Evolutionary conservation across 1,140 invertebrate genomes (phyloP).

Genomic region (Triops longicaudatus): DNA sequence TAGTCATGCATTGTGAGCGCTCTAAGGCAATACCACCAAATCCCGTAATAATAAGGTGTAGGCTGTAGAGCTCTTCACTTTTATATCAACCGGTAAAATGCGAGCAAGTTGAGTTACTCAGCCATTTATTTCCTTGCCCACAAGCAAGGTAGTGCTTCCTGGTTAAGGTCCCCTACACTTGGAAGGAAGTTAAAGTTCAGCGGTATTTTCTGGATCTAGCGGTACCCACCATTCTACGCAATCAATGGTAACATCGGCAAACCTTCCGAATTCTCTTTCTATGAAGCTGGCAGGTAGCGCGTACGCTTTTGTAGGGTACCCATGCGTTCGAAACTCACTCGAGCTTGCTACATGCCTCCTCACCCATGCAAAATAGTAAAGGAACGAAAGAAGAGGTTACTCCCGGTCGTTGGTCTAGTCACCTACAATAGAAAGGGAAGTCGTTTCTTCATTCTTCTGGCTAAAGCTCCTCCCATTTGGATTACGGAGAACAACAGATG

Average conservation of each 20-base stretch:
- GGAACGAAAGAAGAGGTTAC: not conserved
- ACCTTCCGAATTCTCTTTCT: constrained; percentile 4
- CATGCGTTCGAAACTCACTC: not conserved
- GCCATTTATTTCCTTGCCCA: not conserved
- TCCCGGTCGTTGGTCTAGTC: constrained; percentile 10
- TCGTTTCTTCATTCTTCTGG: not conserved
- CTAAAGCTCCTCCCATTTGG: not conserved
- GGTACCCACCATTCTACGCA: not conserved
- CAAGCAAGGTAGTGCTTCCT: not conserved
- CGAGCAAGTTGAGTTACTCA: not conserved
- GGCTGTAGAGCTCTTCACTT: not conserved
- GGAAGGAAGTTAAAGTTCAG: not conserved
- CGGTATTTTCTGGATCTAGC: constrained; percentile 3
- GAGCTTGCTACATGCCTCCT: not conserved
- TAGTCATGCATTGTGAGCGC: no score
- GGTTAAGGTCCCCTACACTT: not conserved
- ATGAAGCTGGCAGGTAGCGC: not conserved
- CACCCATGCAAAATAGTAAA: not conserved
- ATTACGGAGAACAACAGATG: not conserved
- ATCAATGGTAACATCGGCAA: not conserved
- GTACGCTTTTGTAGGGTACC: not conserved
- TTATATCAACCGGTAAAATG: not conserved
- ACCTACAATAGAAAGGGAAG: constrained; percentile 11
- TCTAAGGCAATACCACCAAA: no score
- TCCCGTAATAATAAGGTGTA: not conserved